Base-by-base conservation (phyloP, 1,140 invertebrate genomes). In the Liolophura sinensis region DNA sequence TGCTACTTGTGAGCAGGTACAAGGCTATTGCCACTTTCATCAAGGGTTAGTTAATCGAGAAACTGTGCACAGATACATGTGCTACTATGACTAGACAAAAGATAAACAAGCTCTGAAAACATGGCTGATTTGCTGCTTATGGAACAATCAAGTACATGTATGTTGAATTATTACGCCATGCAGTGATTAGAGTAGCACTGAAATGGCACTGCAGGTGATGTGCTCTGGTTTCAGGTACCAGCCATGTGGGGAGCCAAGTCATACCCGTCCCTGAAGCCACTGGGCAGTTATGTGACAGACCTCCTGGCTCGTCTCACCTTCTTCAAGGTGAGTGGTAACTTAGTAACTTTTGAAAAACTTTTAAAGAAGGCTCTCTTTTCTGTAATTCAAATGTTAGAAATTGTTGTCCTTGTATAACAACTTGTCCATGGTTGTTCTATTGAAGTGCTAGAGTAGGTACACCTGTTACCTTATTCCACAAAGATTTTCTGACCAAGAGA, bases 301-400 rank as follows among this genome's bases (percentile, higher is more conserved):
- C 73, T 85, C 24, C 64, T 84, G 31, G 73, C 77, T 48, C 89
- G 95, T 69, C 84, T 97, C 0, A 85, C 88, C 55, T 85, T 85
- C 69, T 82, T 84, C 67, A 82, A 83, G 76, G 80, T 83, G 73
- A 61, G 31, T 64, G 15, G 47, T 52, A 1, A 20, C 15, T 6
- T 4, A 24, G 57, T 1, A 1, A 31, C 27, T 59, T 18, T 4
- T 18, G 20, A 7, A 3, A 14, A 6, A 27, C 18, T 59, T 7
- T 18, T 59, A 6, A 9, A 54, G 51, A 40, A 40, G 31, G 9
- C 31, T 40, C 9, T 40, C 3, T 40, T 40, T 40, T 40, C 31
- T 40, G 31, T 40, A 40, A 40, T 5, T 40, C 31, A 40, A 5
- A 3, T 40, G 31, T 9, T 5, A 9, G 31, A 40, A 40, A 9